Percentiles rank a stretch among this genome's conserved stretches.
Evolutionary conservation across 2,888 invertebrate genomes (phyloP).

Genomic region (Thymelicus sylvestris): DNA sequence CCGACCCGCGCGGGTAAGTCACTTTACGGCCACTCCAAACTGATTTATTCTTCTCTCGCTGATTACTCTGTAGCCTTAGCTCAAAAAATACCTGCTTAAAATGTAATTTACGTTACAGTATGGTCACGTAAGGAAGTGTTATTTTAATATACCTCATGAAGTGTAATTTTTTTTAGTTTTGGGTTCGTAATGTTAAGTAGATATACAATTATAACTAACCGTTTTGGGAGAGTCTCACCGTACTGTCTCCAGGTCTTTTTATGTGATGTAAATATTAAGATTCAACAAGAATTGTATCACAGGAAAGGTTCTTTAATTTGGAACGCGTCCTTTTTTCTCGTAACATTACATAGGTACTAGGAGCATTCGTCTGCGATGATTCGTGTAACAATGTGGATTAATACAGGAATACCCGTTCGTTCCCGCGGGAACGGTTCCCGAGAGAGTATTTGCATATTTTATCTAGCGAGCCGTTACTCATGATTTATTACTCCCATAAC

Average conservation of each 20-base stretch:
- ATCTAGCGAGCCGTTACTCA: background rate
- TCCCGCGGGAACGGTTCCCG: background rate
- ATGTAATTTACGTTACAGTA: background rate
- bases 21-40: constrained; percentile 3
- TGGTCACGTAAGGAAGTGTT: background rate
- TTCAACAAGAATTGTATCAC: too few species aligned
- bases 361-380: constrained; percentile 26
- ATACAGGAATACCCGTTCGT: too few species aligned
- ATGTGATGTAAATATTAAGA: too few species aligned
- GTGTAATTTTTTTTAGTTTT: too few species aligned
- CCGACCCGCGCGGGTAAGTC: constrained; percentile 32
- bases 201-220: too few species aligned
- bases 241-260: too few species aligned
- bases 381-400: constrained; percentile 28
- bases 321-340: background rate
- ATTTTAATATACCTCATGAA: too few species aligned
- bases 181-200: too few species aligned
- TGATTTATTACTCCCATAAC: constrained; percentile 6
- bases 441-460: constrained; percentile 4
- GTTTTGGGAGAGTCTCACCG: too few species aligned
- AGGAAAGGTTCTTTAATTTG: background rate
- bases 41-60: background rate
- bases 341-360: background rate
- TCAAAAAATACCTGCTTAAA: background rate
- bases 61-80: background rate